These are phyloP conservation scores for Ericerus pela DNA, from an alignment of 1,140 invertebrate genomes.

Conservation along the genomic window DNA sequence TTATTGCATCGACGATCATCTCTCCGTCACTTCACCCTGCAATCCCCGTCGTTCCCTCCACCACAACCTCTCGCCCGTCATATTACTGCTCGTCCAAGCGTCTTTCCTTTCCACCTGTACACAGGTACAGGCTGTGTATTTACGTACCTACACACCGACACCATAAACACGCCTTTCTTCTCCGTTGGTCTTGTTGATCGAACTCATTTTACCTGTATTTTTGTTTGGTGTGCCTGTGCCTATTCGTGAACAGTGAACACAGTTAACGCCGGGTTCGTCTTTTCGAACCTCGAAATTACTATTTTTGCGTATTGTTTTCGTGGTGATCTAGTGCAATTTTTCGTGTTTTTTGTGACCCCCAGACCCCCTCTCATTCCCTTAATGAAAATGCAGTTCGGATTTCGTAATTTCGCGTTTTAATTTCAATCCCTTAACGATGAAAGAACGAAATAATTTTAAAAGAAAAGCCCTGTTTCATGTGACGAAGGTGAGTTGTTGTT, in stretches of 20 bases:
- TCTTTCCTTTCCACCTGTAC: slow-evolving; percentile 9
- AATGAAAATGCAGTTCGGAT: slow-evolving; percentile 8
- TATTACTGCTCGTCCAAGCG: slow-evolving; percentile 4
- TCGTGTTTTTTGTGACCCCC: background rate
- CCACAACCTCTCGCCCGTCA: no score
- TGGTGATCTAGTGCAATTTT: background rate
- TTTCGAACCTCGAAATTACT: no score
- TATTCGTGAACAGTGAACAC: no score
- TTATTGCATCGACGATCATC: slow-evolving; percentile 4
- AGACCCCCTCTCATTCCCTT: background rate
- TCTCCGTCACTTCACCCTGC: no score
- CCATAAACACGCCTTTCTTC: no score
- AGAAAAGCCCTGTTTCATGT: slow-evolving; percentile 1
- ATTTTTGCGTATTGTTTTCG: background rate
- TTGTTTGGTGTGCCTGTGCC: background rate
- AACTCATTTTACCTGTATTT: background rate
- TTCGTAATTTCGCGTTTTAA: background rate
- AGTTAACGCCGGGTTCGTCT: no score
- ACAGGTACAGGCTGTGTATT: slow-evolving; percentile 2
- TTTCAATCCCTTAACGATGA: background rate
- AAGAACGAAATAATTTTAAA: slow-evolving; percentile 4
- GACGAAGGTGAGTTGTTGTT: background rate
- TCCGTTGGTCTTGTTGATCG: no score
- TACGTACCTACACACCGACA: no score
- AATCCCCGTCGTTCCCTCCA: no score